phyloP scores from a whole-genome alignment of 2,113 vertebrate genomes.

The Scartelaos histophorus region DNA sequence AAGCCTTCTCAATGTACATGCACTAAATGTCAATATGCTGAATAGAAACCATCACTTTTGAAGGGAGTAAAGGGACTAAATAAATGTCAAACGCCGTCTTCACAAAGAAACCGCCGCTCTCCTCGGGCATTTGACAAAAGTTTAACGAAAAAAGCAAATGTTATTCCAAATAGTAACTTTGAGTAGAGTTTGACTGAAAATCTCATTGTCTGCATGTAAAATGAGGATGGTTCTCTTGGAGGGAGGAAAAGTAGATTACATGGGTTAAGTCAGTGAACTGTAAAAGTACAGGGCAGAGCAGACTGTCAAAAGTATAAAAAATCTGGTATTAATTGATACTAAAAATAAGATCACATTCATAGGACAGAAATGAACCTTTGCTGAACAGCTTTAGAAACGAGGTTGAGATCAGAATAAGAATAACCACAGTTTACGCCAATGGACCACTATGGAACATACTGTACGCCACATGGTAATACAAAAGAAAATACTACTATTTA shows the following conservation, averaged over 20 bases:
- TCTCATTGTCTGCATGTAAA: neutral
- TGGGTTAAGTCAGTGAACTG: slow-evolving; percentile 4
- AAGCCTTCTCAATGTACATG: slow-evolving; percentile 9
- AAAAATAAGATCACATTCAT: too few species aligned
- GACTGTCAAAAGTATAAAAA: too few species aligned
- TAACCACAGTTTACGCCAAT: too few species aligned
- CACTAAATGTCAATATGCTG: slow-evolving; percentile 16
- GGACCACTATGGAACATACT: too few species aligned
- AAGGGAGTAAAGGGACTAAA: slow-evolving; percentile 28
- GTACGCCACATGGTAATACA: too few species aligned
- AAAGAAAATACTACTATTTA: too few species aligned
- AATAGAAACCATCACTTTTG: slow-evolving; percentile 13
- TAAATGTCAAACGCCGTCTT: slow-evolving; percentile 29
- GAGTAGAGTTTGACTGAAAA: slow-evolving; percentile 17
- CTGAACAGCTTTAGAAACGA: too few species aligned
- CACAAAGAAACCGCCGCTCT: slow-evolving; percentile 1
- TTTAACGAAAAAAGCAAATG: slow-evolving; percentile 22
- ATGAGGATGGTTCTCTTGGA: neutral
- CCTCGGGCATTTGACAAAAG: neutral
- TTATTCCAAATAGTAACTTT: neutral
- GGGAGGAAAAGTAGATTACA: neutral
- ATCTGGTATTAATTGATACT: too few species aligned
- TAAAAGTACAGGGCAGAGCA: neutral
- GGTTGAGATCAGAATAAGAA: too few species aligned
- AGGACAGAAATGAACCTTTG: too few species aligned